Base-by-base conservation (phyloP, 1,140 invertebrate species). In the Cherax destructor region DNA sequence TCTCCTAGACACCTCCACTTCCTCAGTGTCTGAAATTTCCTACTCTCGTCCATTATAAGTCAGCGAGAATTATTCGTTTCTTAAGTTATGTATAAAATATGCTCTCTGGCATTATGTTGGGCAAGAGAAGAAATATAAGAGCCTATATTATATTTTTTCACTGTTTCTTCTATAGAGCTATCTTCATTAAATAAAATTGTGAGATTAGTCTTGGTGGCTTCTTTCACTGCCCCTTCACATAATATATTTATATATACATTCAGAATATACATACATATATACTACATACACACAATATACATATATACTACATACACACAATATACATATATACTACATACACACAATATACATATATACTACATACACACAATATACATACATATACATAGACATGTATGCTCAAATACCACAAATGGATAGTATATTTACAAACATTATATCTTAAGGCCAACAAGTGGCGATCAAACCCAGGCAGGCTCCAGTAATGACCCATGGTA, bases 121-220 rank as follows among this genome's bases (percentile, higher is more conserved):
- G 79, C 30, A 80, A 80, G 50, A 65, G 50, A 81, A 81, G 79
- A 56, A 81, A 81, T 81, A 81, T 59, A 81, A 81, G 79, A 81
- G 79, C 50, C 50, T 56, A 81, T 56, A 81, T 81, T 81, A 81
- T 81, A 81, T 81, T 81, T 81, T 81, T 81, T 81, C 79, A 81
- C 79, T 81, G n/a, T 56, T 81, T 59, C 79, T 81, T 81, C 79
- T 81, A 81, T 24, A 81, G 24, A 81, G 9, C 79, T 81, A 81
- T 81, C 79, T 59, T 56, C 50, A 56, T 56, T 56, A 59, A 56
- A 81, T 52, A 59, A 56, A 21, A 81, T 24, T 81, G 47, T 50
- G 50, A 81, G 49, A 81, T 56, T 81, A 56, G 79, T 81, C 56
- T 52, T n/a, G 49, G 49, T 56, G 79, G 79, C 79, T 81, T 81